Conservation (phyloP, 1,140 invertebrate species). For the Danaus melanippus region DNA sequence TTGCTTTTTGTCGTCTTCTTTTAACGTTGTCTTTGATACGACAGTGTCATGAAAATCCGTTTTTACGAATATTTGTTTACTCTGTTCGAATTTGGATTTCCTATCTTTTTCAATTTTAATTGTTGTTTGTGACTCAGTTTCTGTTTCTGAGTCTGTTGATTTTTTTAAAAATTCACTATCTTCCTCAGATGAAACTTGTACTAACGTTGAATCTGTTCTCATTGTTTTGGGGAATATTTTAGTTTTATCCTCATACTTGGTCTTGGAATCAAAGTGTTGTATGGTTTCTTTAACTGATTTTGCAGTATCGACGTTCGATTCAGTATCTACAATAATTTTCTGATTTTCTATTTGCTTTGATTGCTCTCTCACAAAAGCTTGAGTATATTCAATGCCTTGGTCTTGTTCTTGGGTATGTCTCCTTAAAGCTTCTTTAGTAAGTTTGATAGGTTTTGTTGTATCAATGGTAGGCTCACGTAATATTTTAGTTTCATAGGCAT, state of each 20-base stretch:
- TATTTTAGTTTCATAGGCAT: conserved; percentile 66
- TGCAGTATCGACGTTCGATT: conserved; percentile 40
- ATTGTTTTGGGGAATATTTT: conserved; percentile 57
- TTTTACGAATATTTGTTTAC: conserved; percentile 33
- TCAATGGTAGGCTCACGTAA: conserved; percentile 54
- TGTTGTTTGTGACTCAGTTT: conserved; percentile 68
- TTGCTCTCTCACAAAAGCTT: conserved; percentile 70
- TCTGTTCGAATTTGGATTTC: conserved; percentile 35
- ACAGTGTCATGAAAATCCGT: conserved; percentile 18
- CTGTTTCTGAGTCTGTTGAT: conserved; percentile 71
- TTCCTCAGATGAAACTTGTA: conserved; percentile 71
- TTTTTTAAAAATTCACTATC: conserved; percentile 71
- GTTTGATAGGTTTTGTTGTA: conserved; percentile 58
- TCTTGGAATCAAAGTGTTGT: conserved; percentile 60
- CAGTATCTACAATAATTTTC: conserved; percentile 42
- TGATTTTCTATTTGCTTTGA: conserved; percentile 56
- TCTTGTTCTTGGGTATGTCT: conserved; percentile 68
- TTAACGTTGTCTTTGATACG: conserved; percentile 42
- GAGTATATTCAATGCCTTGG: conserved; percentile 66
- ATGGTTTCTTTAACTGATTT: conserved; percentile 66
- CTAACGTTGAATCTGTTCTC: conserved; percentile 68
- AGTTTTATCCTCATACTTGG: conserved; percentile 50
- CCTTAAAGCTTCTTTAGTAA: conserved; percentile 70
- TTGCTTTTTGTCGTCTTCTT: conserved; percentile 71
- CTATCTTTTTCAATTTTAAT: conserved; percentile 54